A percentile compares a stretch with the other conserved stretches of the same genome.
These are phyloP conservation scores for Desoria tigrina DNA, from an alignment of 2,888 invertebrate species.

Conservation along the genomic window DNA sequence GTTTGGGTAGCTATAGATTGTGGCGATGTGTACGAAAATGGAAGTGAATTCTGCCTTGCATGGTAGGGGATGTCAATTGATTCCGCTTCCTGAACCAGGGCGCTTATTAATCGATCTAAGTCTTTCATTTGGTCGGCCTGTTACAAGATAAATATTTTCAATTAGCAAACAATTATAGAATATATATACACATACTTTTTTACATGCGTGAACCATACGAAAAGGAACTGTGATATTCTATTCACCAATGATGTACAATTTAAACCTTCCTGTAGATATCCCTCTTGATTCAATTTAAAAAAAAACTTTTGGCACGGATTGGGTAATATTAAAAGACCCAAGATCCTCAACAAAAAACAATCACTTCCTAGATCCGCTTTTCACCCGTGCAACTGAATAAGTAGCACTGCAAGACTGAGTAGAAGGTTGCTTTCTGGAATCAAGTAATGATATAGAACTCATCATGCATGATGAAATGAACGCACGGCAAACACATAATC, in stretches of 20 bases:
- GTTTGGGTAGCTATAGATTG: slow-evolving; percentile 13
- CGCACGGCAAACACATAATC: neutral
- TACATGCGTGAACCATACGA: too few species aligned
- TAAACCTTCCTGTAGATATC: neutral
- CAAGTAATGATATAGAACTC: too few species aligned
- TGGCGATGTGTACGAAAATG: slow-evolving; percentile 71
- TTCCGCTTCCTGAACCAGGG: slow-evolving; percentile 51
- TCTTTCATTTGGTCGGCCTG: slow-evolving; percentile 53
- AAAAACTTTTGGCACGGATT: slow-evolving; percentile 3
- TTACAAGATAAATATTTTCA: neutral
- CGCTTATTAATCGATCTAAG: slow-evolving; percentile 50
- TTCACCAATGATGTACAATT: too few species aligned
- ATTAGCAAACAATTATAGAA: neutral
- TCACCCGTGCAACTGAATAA: neutral
- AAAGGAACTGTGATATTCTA: too few species aligned
- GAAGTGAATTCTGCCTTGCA: slow-evolving; percentile 87
- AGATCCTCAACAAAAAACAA: neutral
- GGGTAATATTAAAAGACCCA: neutral
- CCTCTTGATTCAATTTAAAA: neutral
- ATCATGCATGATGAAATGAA: slow-evolving; percentile 1
- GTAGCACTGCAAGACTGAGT: too few species aligned
- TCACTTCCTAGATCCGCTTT: slow-evolving; percentile 9
- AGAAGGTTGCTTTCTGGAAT: too few species aligned
- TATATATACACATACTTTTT: too few species aligned
- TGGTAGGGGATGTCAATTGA: slow-evolving; percentile 69